These are phyloP conservation scores for Callionymus lyra DNA, from an alignment of 2,113 vertebrate genomes.

Conservation along the genomic window DNA sequence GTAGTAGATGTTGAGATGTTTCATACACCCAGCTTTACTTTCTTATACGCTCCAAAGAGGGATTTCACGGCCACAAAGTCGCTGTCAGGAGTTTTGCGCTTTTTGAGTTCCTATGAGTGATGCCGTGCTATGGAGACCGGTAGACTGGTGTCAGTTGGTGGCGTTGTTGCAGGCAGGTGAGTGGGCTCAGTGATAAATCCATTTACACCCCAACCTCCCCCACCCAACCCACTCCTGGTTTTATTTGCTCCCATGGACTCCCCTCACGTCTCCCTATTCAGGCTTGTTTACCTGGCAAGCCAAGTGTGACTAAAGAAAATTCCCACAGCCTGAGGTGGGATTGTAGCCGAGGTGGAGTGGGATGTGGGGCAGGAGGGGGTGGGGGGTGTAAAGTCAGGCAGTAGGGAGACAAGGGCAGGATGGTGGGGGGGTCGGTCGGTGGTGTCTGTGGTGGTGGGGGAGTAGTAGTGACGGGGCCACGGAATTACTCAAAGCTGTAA, in stretches of 20 bases:
- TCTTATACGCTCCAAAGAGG: slow-evolving; percentile 27
- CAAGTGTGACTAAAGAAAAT: slow-evolving; percentile 87
- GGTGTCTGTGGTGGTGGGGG: not conserved
- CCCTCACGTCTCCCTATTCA: slow-evolving; percentile 57
- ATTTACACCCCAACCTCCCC: slow-evolving; percentile 59
- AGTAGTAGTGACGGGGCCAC: slow-evolving; percentile 11
- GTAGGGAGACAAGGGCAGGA: slow-evolving; percentile 31
- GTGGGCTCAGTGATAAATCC: slow-evolving; percentile 68
- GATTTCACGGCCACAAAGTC: too few relatives aligned
- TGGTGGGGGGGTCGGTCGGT: slow-evolving; percentile 17
- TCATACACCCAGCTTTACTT: too few relatives aligned
- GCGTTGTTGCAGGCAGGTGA: slow-evolving; percentile 1
- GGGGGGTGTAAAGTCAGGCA: slow-evolving; percentile 31
- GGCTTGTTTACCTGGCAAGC: slow-evolving; percentile 88
- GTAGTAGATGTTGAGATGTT: slow-evolving; percentile 10
- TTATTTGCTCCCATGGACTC: slow-evolving; percentile 62
- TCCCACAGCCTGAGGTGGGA: slow-evolving; percentile 77
- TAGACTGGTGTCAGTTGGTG: slow-evolving; percentile 4
- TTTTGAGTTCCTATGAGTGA: too few relatives aligned
- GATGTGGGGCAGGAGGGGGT: slow-evolving; percentile 13
- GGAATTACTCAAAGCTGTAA: slow-evolving; percentile 75
- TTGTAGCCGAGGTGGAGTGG: slow-evolving; percentile 39
- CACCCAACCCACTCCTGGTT: slow-evolving; percentile 34
- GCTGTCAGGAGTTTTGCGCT: too few relatives aligned
- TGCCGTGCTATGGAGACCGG: too few relatives aligned